These are phyloP conservation scores for Andrena marginata DNA, from an alignment of 2,888 invertebrate genomes.

Conservation along the genomic window DNA sequence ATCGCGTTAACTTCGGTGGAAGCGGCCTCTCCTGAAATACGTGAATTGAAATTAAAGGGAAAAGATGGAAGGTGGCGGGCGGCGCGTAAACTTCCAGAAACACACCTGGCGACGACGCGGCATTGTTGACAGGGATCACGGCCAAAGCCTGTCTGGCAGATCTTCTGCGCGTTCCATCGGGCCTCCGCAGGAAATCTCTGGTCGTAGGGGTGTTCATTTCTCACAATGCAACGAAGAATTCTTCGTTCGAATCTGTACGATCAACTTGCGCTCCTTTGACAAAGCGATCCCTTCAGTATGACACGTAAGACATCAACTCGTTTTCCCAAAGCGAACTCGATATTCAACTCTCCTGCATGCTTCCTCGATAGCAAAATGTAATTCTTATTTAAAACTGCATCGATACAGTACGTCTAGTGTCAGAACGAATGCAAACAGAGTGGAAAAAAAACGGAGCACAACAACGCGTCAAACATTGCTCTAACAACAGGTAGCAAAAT, in stretches of 20 bases:
- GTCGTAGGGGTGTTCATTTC: constrained; percentile 78
- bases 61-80: background rate
- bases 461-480: constrained; percentile 37
- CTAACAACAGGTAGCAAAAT: constrained; percentile 31
- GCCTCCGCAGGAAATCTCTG: constrained; percentile 77
- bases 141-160: constrained; percentile 80
- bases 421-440: constrained; percentile 8
- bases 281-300: background rate
- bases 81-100: background rate
- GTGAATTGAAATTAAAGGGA: constrained; percentile 11
- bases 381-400: background rate
- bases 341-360: constrained; percentile 13
- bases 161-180: constrained; percentile 77
- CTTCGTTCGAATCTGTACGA: background rate
- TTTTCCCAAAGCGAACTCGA: background rate
- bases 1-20: constrained; percentile 76
- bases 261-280: background rate
- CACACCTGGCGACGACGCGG: constrained; percentile 78
- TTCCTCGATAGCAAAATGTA: background rate
- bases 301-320: constrained; percentile 7
- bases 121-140: constrained; percentile 78
- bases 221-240: constrained; percentile 24
- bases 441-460: constrained; percentile 34
- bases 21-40: constrained; percentile 65
- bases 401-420: constrained; percentile 3